A percentile compares a stretch with the other conserved stretches of the same genome.
These are phyloP conservation scores for Rhagium mordax DNA, from an alignment of 2,888 invertebrate species.

Conservation along the genomic window DNA sequence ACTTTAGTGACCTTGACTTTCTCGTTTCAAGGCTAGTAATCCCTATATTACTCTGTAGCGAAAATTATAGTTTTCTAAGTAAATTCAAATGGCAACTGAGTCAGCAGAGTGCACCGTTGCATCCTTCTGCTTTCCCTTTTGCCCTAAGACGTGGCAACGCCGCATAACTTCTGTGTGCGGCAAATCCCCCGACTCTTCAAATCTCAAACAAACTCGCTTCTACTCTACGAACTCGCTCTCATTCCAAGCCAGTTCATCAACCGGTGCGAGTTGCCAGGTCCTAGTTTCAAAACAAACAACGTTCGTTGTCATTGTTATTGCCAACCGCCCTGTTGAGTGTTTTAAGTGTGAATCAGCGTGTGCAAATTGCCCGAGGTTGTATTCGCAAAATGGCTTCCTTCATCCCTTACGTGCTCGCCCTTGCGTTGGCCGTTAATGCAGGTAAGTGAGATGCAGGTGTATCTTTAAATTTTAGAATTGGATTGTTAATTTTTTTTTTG, in stretches of 20 bases:
- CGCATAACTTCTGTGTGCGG: neutral
- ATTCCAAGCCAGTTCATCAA: neutral
- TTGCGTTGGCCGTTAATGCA: conserved; percentile 39
- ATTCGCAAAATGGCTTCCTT: conserved; percentile 40
- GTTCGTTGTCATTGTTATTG: neutral
- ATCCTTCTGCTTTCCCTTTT: no score
- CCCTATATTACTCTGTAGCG: no score
- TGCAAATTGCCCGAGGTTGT: neutral
- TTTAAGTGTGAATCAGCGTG: neutral
- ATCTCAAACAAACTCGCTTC: neutral
- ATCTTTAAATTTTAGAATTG: no score
- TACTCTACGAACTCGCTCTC: neutral
- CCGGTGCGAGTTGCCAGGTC: neutral
- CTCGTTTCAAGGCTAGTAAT: no score
- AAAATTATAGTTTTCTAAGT: no score
- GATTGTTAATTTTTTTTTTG: no score
- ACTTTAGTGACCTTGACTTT: no score
- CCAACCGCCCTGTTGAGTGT: neutral
- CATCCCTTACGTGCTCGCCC: conserved; percentile 36
- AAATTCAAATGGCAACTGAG: no score
- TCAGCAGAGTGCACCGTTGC: no score
- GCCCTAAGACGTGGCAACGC: no score
- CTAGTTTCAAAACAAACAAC: neutral
- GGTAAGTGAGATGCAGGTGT: conserved; percentile 37
- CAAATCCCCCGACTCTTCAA: neutral